Evolutionary conservation across 2,888 invertebrate species (phyloP), one percentile per base, ranked within the genome.

Genomic region (Spodoptera exigua): DNA sequence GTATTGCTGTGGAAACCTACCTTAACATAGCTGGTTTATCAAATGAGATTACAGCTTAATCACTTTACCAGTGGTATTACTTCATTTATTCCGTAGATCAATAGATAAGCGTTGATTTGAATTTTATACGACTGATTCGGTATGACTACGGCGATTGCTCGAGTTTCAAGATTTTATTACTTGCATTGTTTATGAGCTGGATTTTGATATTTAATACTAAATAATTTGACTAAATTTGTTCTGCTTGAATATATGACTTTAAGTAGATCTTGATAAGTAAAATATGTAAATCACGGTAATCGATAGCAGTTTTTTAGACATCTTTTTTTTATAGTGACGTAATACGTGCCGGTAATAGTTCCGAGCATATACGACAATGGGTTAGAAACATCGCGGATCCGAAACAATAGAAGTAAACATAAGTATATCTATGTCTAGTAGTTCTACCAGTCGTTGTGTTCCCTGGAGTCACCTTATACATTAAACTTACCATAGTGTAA

Each of bases 61-160:
- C 59, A 64, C 52, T 58, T 43, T 45, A 70, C 52, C 57, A 18
- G 27, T 35, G 21, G 61, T 49, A 75, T 76, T 61, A 73, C 61
- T 76, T 64, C 59, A 70, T 67, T 67, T 63, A 67, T 67, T 61
- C 48, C 47, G 27, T 43, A 61, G 70, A 73, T 75, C 47, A 51
- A 14, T 57, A 57, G 74, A 72, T 72, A 66, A 63, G 52, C 45
- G 43, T 41, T 58, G 47, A 76, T 67, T 67, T 55, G 45, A 71
- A 71, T 58, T 53, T 67, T 40, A 55, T 53, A 58, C 43, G 51
- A 45, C 44, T 41, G 57, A 59, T 60, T 55, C 45, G 37, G 40
- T 39, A 7, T 32, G 54, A 54, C 27, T 40, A 51, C 40, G 16
- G 43, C 43, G 51, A 56, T 65, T 44, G 34, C 10, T 32, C 43